These are phyloP conservation scores for Schizopygopsis malacanthus DNA, from an alignment of 2,797 vertebrate genomes.

Conservation along the genomic window DNA sequence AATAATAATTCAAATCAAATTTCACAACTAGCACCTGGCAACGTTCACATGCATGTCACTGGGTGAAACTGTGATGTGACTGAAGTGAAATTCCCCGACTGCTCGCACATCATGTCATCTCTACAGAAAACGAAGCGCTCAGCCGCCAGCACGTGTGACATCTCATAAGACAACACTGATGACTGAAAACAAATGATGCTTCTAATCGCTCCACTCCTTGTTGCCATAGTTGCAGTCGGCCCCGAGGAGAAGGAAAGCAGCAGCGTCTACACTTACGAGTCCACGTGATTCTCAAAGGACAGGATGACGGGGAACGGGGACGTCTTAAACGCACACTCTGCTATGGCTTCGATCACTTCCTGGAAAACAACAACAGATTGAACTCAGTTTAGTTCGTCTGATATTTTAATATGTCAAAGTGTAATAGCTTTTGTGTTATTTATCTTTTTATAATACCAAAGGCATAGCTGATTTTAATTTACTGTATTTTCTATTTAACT, in stretches of 20 bases:
- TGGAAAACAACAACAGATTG: conserved; percentile 54
- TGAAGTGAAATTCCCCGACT: conserved; percentile 7
- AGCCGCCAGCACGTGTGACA: conserved; percentile 28
- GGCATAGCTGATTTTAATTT: neutral
- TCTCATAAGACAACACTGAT: conserved; percentile 48
- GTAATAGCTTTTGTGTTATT: neutral
- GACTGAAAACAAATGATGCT: conserved; percentile 60
- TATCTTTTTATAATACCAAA: neutral
- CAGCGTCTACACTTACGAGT: conserved; percentile 88
- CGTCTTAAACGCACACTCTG: conserved; percentile 97
- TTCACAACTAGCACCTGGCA: neutral
- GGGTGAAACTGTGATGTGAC: neutral
- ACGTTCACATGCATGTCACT: neutral
- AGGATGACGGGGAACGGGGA: conserved; percentile 91
- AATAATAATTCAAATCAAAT: neutral
- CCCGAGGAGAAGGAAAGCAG: conserved; percentile 43
- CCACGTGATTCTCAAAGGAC: conserved; percentile 92
- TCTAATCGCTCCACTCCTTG: conserved; percentile 57
- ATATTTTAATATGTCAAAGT: neutral
- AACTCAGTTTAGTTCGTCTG: neutral
- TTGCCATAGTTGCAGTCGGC: conserved; percentile 62
- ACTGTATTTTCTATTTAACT: neutral
- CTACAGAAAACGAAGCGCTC: conserved; percentile 33
- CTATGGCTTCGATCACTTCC: conserved; percentile 87
- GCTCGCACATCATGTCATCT: conserved; percentile 34